Percentiles rank a stretch among this genome's conserved stretches.
phyloP scores from a whole-genome alignment of 2,113 vertebrate species.

The sheep (Ovis aries) region ARS-UI_Ramb_v3.0 NC_056056.1:111606501-111607000 shows the following conservation, averaged over 20 bases:
- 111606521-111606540: not conserved
- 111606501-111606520: conserved; percentile 38
- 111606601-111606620: conserved; percentile 30
- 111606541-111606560: conserved; percentile 44
- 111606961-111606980: not conserved
- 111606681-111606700: not conserved
- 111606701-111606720: not conserved
- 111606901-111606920: not conserved
- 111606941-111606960: not conserved
- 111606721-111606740: not conserved
- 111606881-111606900: not conserved
- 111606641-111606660: not conserved
- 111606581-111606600: conserved; percentile 44
- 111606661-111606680: not conserved
- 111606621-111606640: conserved; percentile 18
- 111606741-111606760: too few relatives aligned
- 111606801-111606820: not conserved
- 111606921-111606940: not conserved
- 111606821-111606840: not conserved
- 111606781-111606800: not conserved
- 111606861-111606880: not conserved
- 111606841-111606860: not conserved
- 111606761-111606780: not conserved
- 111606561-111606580: conserved; percentile 63
- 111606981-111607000: conserved; percentile 3